These are phyloP conservation scores for Anabas testudineus DNA, from an alignment of 2,797 vertebrate species.

Conservation along the genomic window DNA sequence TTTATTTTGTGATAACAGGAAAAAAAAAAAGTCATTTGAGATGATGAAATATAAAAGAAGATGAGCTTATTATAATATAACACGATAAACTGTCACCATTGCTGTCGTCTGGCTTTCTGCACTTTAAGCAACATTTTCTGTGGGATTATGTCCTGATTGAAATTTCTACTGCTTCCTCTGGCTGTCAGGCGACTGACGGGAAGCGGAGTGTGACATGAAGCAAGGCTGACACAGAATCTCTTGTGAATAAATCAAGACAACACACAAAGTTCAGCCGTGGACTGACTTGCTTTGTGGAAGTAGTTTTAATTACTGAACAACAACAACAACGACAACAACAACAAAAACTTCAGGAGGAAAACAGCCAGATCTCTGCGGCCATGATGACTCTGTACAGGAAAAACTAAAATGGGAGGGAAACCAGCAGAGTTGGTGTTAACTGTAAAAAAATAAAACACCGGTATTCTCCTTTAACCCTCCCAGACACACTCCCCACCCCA, in stretches of 20 bases:
- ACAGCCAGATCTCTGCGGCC: constrained; percentile 7
- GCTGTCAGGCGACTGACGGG: constrained; percentile 4
- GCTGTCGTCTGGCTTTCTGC: constrained; percentile 6
- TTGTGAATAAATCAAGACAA: not conserved
- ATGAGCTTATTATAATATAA: too few relatives aligned
- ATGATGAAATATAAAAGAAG: not conserved
- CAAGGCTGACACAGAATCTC: constrained; percentile 1
- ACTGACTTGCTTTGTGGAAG: not conserved
- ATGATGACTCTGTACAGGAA: not conserved
- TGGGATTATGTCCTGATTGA: constrained; percentile 16
- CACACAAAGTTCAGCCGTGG: not conserved
- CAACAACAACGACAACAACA: too few relatives aligned
- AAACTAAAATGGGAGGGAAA: constrained; percentile 2
- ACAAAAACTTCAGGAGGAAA: constrained; percentile 12
- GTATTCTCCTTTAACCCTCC: constrained; percentile 71
- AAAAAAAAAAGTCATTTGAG: not conserved
- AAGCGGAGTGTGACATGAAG: not conserved
- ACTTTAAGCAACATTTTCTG: constrained; percentile 8
- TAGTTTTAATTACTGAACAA: not conserved
- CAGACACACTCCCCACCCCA: not conserved
- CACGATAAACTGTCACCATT: not conserved
- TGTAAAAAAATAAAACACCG: constrained; percentile 32
- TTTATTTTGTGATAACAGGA: not conserved
- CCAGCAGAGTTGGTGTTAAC: constrained; percentile 46
- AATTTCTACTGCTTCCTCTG: constrained; percentile 1